Evolutionary conservation across 1,140 invertebrate species (phyloP), one percentile per base, ranked within the genome.

Genomic region (Drosophila aff.): DNA sequence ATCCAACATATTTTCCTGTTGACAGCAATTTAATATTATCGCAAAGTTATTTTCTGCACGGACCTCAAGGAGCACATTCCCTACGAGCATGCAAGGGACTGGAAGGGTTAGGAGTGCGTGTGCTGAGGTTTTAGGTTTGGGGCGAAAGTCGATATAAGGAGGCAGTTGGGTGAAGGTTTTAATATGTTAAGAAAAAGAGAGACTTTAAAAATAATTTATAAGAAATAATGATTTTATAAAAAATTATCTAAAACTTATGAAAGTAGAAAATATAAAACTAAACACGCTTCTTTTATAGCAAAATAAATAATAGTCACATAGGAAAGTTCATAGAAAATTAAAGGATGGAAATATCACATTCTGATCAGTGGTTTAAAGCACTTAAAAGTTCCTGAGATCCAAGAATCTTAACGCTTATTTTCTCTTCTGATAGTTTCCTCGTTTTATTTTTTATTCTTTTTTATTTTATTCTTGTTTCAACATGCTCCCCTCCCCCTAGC

Each of bases 21-120:
- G 84, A 89, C 84, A 89, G 84, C 84, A 89, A 89, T 90, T 89
- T 89, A 89, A 89, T 89, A 89, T 87, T 87, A 87, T 89, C 85
- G 85, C 75, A 77, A 75, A 80, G 81, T 86, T 86, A 86, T 86
- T 86, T 86, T 89, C 84, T 86, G 83, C 83, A 86, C 84, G 84
- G 78, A 81, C 44, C 49, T 41, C 63, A 76, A 53, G 73, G 53
- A 63, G 43, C 59, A 43, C 52, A 62, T 71, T 63, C 75, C 64
- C 49, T 44, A 63, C 16, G 46, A 78, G 73, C 82, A 84, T 84
- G 82, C 82, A 74, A 83, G 40, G 40, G 33, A 46, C 31, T 68
- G 23, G 3, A 46, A 71, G 46, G 49, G 26, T 41, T 28, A 44
- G 53, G 38, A 77, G 50, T 61, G 57, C 43, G 64, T 77, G 49